Evolutionary conservation across 2,888 invertebrate species (phyloP).

Genomic region (Chalcis sispes): DNA sequence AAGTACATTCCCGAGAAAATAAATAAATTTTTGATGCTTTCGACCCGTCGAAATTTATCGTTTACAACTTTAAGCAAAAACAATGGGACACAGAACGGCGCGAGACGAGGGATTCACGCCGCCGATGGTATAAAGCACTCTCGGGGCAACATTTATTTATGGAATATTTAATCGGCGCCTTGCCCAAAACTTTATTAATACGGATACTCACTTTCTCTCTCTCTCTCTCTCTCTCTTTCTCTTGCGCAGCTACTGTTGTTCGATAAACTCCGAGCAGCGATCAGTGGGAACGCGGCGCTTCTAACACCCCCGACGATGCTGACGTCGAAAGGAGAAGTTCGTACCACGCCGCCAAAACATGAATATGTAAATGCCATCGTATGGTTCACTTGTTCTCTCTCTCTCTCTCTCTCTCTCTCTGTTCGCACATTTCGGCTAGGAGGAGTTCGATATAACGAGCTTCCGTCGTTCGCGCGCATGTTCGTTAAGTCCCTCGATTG

Average conservation of each 20-base stretch:
- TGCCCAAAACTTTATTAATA: constrained; percentile 53
- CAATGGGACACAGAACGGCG: no score
- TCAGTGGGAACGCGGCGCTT: neutral
- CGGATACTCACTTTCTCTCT: constrained; percentile 33
- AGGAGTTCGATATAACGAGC: neutral
- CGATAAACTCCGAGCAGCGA: constrained; percentile 41
- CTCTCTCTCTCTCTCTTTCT: neutral
- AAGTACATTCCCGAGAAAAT: no score
- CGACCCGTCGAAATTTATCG: constrained; percentile 47
- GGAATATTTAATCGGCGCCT: constrained; percentile 49
- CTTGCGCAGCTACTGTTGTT: constrained; percentile 4
- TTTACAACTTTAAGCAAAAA: constrained; percentile 12
- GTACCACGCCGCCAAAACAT: constrained; percentile 57
- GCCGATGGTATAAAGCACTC: no score
- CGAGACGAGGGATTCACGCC: no score
- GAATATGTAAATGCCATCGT: constrained; percentile 65
- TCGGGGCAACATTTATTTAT: constrained; percentile 40
- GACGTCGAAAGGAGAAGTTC: constrained; percentile 38
- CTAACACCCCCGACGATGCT: neutral
- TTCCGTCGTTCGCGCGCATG: neutral
- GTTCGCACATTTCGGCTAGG: neutral
- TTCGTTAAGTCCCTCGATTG: constrained; percentile 8
- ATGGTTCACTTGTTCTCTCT: no score
- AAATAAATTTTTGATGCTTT: no score
- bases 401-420: no score